Percentiles rank a stretch among this genome's conserved stretches.
These are phyloP conservation scores for Rhynchophorus ferrugineus DNA, from an alignment of 1,140 invertebrate species.

Conservation along the genomic window DNA sequence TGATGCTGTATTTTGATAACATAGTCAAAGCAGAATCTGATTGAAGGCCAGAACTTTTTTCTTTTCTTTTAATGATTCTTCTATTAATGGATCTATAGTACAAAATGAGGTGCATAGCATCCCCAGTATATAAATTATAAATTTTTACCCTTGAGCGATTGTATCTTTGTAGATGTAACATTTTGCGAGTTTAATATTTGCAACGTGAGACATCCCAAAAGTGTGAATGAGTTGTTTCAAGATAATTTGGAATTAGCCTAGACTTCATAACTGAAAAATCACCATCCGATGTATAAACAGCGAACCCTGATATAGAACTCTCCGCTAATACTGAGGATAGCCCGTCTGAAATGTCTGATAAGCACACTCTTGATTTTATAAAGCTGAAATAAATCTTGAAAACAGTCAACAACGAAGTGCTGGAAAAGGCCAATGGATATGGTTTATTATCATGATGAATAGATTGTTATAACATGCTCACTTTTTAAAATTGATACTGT, in stretches of 20 bases:
- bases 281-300: slow-evolving; percentile 32
- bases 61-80: no score
- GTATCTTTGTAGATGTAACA: no score
- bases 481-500: no score
- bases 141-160: slow-evolving; percentile 1
- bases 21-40: no score
- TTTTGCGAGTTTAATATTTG: no score
- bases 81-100: slow-evolving; percentile 29
- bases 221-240: no score
- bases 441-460: no score
- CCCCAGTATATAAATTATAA: slow-evolving; percentile 22
- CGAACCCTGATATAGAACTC: slow-evolving; percentile 52
- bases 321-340: slow-evolving; percentile 53
- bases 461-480: no score
- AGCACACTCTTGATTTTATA: slow-evolving; percentile 22
- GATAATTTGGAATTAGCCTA: slow-evolving; percentile 7
- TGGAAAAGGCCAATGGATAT: no score
- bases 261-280: slow-evolving; percentile 17
- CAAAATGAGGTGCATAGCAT: slow-evolving; percentile 28
- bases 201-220: no score
- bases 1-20: no score
- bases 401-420: slow-evolving; percentile 20
- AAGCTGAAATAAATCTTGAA: slow-evolving; percentile 33
- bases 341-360: slow-evolving; percentile 35
- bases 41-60: no score